Conservation (phyloP, 2,888 invertebrate species). For the Choreutis nemorana region DNA sequence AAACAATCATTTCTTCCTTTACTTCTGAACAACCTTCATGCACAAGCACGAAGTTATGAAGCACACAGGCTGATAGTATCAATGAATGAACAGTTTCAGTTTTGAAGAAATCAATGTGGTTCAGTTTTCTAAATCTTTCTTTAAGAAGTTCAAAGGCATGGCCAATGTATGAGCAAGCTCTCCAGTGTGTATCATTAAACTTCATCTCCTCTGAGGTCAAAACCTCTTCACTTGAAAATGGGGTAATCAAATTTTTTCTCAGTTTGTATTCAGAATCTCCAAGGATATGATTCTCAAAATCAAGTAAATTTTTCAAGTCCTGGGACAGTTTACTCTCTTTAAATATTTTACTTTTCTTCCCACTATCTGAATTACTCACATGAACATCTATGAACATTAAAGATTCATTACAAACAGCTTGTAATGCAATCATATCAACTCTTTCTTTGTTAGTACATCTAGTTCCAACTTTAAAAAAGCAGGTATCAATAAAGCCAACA, state of each 20-base stretch:
- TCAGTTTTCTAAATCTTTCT: constrained; percentile 43
- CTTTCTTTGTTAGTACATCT: constrained; percentile 29
- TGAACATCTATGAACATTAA: constrained; percentile 44
- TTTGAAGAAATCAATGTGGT: constrained; percentile 36
- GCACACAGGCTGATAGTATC: constrained; percentile 41
- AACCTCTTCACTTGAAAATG: constrained; percentile 44
- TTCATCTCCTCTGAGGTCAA: constrained; percentile 54
- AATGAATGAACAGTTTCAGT: constrained; percentile 31
- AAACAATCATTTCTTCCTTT: constrained; percentile 37
- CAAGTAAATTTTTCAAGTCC: constrained; percentile 40
- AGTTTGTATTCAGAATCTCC: constrained; percentile 48
- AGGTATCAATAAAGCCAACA: constrained; percentile 51
- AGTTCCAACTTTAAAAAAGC: constrained; percentile 39
- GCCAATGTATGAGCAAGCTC: constrained; percentile 39
- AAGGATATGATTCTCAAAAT: constrained; percentile 51
- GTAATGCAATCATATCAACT: constrained; percentile 35
- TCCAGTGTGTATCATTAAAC: constrained; percentile 53
- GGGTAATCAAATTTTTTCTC: constrained; percentile 43
- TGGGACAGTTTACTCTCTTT: constrained; percentile 36
- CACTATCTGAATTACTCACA: constrained; percentile 36
- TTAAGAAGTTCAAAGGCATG: constrained; percentile 46
- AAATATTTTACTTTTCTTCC: constrained; percentile 39
- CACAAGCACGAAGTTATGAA: constrained; percentile 50
- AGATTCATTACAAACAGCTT: constrained; percentile 55
- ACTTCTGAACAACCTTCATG: constrained; percentile 43